Evolutionary conservation across 2,797 vertebrate species (phyloP).

Genomic region (Odontamblyopus lacepedii): DNA sequence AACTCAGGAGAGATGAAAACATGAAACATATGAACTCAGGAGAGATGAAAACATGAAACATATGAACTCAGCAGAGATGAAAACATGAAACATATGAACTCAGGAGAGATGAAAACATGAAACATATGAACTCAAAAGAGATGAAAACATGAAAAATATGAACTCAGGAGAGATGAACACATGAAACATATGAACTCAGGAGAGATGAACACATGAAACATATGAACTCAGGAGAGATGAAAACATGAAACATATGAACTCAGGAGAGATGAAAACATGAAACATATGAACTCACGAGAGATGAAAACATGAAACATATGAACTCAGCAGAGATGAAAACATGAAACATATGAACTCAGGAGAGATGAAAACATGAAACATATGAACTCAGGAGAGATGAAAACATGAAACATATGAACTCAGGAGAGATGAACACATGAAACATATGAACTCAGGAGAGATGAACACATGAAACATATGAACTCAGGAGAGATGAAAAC

Average conservation of each 20-base stretch:
- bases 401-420: no score
- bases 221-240: neutral
- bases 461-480: neutral
- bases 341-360: neutral
- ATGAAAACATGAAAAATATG: conserved; percentile 1
- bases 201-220: no score
- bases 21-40: neutral
- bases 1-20: conserved; percentile 20
- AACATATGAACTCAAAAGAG: neutral
- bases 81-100: no score
- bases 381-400: no score
- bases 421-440: conserved; percentile 19
- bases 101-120: no score
- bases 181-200: neutral
- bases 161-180: neutral
- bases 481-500: neutral
- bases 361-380: neutral
- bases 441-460: neutral
- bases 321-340: neutral
- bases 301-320: conserved; percentile 1
- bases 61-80: neutral
- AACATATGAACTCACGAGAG: conserved; percentile 1
- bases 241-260: no score
- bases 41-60: neutral
- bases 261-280: no score